phyloP scores from a whole-genome alignment of 2,797 vertebrate species.

The Scleropages formosus region DNA sequence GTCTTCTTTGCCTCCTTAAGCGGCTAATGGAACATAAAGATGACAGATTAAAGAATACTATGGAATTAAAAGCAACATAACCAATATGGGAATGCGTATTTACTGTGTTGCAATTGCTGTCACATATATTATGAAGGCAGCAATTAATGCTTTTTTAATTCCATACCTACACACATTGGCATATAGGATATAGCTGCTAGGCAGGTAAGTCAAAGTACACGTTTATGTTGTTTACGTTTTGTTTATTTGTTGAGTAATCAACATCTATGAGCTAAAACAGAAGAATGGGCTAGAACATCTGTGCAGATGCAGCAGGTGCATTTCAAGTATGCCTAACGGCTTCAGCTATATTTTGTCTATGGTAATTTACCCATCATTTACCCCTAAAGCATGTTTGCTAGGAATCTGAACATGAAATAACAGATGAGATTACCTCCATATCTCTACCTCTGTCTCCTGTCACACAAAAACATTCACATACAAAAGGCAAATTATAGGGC shows the following conservation, averaged over 20 bases:
- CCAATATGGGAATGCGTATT: neutral
- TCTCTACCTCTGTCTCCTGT: too few relatives aligned
- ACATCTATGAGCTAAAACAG: neutral
- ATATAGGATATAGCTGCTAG: neutral
- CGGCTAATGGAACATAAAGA: constrained; percentile 6
- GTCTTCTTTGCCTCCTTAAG: constrained; percentile 1
- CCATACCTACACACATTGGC: neutral
- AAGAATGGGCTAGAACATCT: neutral
- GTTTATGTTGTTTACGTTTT: neutral
- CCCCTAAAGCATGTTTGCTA: too few relatives aligned
- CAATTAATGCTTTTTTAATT: neutral
- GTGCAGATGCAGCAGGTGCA: too few relatives aligned
- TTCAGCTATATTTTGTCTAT: too few relatives aligned
- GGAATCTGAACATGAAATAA: too few relatives aligned
- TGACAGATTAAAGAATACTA: neutral
- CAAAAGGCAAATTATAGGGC: too few relatives aligned
- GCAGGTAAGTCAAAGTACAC: neutral
- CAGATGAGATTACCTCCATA: too few relatives aligned
- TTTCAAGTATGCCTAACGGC: too few relatives aligned
- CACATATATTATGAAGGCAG: neutral
- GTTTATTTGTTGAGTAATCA: neutral
- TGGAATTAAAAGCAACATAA: constrained; percentile 10
- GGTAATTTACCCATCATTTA: too few relatives aligned
- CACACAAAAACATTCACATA: too few relatives aligned
- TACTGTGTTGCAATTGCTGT: neutral